A percentile compares a stretch with the other conserved stretches of the same genome.
Evolutionary conservation across 2,888 invertebrate genomes (phyloP).

Genomic region (Sinohyriopsis cumingii): DNA sequence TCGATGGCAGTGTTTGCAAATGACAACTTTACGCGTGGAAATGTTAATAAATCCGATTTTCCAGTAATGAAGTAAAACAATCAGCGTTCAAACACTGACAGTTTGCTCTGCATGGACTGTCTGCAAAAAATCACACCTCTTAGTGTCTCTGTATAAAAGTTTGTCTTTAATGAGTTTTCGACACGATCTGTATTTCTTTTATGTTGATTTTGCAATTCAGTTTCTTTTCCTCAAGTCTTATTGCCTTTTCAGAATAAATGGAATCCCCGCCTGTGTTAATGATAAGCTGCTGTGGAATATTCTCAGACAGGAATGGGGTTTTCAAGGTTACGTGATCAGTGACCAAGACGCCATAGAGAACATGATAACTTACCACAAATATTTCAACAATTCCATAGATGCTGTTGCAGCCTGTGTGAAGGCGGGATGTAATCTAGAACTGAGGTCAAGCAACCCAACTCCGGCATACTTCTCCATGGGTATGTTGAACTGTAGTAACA

Average conservation of each 20-base stretch:
- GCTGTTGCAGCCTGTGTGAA: slow-evolving; percentile 53
- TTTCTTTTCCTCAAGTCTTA: background rate
- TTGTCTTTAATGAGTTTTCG: too few relatives aligned
- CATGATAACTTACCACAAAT: slow-evolving; percentile 53
- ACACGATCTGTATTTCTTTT: too few relatives aligned
- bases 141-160: too few relatives aligned
- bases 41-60: too few relatives aligned
- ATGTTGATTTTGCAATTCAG: too few relatives aligned
- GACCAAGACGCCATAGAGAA: slow-evolving; percentile 62
- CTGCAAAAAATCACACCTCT: too few relatives aligned
- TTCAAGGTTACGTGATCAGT: slow-evolving; percentile 66
- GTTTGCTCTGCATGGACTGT: too few relatives aligned
- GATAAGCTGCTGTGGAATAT: slow-evolving; percentile 61
- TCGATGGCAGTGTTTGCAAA: too few relatives aligned
- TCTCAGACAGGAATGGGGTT: slow-evolving; percentile 63
- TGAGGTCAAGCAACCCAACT: slow-evolving; percentile 32
- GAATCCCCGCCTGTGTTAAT: slow-evolving; percentile 68
- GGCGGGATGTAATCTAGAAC: slow-evolving; percentile 57
- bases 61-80: too few relatives aligned
- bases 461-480: slow-evolving; percentile 34
- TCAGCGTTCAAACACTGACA: too few relatives aligned
- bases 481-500: slow-evolving; percentile 13
- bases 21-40: too few relatives aligned
- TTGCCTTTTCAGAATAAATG: slow-evolving; percentile 56
- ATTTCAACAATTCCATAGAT: slow-evolving; percentile 48